These are phyloP conservation scores for Chanos chanos DNA, from an alignment of 2,797 vertebrate genomes.

Conservation along the genomic window DNA sequence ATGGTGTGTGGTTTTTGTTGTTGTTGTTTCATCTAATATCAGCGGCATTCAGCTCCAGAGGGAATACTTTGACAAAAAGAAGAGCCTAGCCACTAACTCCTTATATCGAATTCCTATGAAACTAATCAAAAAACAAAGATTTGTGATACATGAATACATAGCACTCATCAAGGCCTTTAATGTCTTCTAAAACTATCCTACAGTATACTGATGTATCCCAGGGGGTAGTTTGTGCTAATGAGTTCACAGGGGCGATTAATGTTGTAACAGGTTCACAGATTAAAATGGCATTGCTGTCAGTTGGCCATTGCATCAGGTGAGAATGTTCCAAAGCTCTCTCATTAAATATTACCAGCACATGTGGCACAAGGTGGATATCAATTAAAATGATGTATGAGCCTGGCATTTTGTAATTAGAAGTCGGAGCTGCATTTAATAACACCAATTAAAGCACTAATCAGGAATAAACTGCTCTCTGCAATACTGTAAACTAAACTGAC, in stretches of 20 bases:
- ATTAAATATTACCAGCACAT: constrained; percentile 30
- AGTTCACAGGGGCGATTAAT: constrained; percentile 7
- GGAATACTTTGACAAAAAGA: too few relatives aligned
- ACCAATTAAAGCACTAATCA: constrained; percentile 39
- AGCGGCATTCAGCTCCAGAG: too few relatives aligned
- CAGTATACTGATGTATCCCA: background rate
- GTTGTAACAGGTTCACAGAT: background rate
- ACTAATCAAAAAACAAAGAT: too few relatives aligned
- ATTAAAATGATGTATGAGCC: constrained; percentile 49
- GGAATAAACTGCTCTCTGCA: constrained; percentile 26
- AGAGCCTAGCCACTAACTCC: too few relatives aligned
- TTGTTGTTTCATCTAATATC: too few relatives aligned
- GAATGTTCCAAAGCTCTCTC: constrained; percentile 21
- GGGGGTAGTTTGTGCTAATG: constrained; percentile 2
- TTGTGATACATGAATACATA: too few relatives aligned
- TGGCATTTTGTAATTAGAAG: constrained; percentile 40
- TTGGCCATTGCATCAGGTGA: constrained; percentile 18
- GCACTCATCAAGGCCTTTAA: background rate
- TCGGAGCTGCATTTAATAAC: constrained; percentile 36
- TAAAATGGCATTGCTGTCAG: constrained; percentile 6
- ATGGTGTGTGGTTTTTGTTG: too few relatives aligned
- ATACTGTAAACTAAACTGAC: constrained; percentile 7
- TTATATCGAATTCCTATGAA: too few relatives aligned
- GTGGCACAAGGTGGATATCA: constrained; percentile 42
- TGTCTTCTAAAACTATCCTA: background rate